Conservation (phyloP, 2,113 vertebrate species). For the Trinectes maculatus region DNA sequence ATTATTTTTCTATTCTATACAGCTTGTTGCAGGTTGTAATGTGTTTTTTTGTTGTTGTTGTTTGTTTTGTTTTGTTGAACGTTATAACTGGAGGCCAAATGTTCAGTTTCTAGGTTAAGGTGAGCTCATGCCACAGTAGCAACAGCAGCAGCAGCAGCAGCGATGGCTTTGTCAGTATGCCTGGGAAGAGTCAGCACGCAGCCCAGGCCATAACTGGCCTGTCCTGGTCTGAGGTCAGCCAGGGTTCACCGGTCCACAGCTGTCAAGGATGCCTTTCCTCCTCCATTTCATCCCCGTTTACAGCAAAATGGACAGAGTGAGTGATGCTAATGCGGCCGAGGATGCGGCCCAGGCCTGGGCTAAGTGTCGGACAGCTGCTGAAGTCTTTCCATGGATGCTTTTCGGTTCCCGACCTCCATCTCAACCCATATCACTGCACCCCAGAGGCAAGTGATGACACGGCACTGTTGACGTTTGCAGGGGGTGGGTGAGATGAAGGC, state of each 20-base stretch:
- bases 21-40: too few relatives aligned
- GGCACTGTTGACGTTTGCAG: slow-evolving; percentile 61
- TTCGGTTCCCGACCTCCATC: slow-evolving; percentile 73
- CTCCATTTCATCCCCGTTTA: slow-evolving; percentile 73
- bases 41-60: too few relatives aligned
- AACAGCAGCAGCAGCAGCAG: not conserved
- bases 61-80: not conserved
- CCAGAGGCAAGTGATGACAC: slow-evolving; percentile 68
- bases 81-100: not conserved
- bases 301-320: slow-evolving; percentile 71
- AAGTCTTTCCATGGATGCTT: slow-evolving; percentile 75
- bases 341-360: slow-evolving; percentile 39
- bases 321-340: slow-evolving; percentile 74
- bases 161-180: slow-evolving; percentile 16
- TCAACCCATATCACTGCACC: slow-evolving; percentile 74
- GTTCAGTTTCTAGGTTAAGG: slow-evolving; percentile 7
- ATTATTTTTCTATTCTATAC: too few relatives aligned
- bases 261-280: slow-evolving; percentile 76
- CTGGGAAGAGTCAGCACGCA: slow-evolving; percentile 28
- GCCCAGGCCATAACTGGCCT: not conserved
- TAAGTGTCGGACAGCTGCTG: slow-evolving; percentile 77
- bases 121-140: slow-evolving; percentile 1
- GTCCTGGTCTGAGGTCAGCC: slow-evolving; percentile 63
- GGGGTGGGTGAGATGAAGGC: slow-evolving; percentile 15
- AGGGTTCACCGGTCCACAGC: slow-evolving; percentile 81